Conservation (phyloP, 30 jellyfish, hydroid and myxozoan genomes). For the Haliclystus octoradiatus region DNA sequence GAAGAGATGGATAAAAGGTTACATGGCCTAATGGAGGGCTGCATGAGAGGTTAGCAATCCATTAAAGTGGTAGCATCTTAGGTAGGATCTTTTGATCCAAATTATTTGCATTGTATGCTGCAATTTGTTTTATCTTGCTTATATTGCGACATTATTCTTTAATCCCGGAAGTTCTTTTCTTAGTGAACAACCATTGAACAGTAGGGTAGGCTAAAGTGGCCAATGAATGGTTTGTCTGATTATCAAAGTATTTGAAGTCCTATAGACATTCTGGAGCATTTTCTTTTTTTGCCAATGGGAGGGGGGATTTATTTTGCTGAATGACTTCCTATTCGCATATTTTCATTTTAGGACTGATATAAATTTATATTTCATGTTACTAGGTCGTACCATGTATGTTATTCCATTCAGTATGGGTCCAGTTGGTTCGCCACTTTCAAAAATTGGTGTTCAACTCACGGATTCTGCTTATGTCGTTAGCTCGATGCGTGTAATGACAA, state of each 20-base stretch:
- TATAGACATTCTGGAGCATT: too few relatives aligned
- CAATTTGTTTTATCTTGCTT: too few relatives aligned
- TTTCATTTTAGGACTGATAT: too few relatives aligned
- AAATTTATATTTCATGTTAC: too few relatives aligned
- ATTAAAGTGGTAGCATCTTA: neutral
- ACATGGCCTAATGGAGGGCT: neutral
- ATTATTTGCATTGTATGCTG: too few relatives aligned
- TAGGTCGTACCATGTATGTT: constrained; percentile 94
- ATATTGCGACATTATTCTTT: too few relatives aligned
- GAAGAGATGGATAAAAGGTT: constrained; percentile 9
- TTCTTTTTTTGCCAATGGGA: too few relatives aligned
- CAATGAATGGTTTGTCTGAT: neutral
- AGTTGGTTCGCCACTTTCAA: constrained; percentile 84
- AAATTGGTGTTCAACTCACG: constrained; percentile 82
- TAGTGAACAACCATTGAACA: neutral
- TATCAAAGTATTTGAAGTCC: too few relatives aligned
- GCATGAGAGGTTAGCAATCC: constrained; percentile 11
- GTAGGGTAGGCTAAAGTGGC: neutral
- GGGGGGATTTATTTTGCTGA: too few relatives aligned
- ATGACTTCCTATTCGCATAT: too few relatives aligned
- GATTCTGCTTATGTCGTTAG: constrained; percentile 94
- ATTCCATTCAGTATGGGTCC: constrained; percentile 99
- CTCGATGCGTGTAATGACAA: constrained; percentile 93
- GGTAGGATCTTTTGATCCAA: too few relatives aligned
- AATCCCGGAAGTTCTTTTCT: too few relatives aligned